Percentiles rank a stretch among this genome's conserved stretches.
phyloP scores from a whole-genome alignment of 2,797 vertebrate species.

The Betta splendens region DNA sequence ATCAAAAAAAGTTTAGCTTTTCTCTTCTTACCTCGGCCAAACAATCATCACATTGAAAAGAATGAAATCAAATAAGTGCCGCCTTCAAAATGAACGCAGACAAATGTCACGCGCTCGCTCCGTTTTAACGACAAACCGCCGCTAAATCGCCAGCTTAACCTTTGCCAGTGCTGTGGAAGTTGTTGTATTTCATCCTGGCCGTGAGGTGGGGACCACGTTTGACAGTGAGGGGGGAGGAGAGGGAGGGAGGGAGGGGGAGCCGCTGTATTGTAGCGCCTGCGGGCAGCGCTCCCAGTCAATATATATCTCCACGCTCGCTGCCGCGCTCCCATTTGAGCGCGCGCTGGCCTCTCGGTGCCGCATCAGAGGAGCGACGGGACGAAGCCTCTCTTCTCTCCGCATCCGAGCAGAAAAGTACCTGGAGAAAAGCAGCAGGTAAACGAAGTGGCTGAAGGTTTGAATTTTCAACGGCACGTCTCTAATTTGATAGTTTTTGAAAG shows the following conservation, averaged over 20 bases:
- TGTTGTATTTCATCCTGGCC: conserved; percentile 65
- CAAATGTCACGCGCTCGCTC: not conserved
- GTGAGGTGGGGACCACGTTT: conserved; percentile 72
- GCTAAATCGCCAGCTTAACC: conserved; percentile 46
- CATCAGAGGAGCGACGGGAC: conserved; percentile 63
- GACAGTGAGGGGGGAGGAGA: conserved; percentile 59
- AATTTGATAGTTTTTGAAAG: conserved; percentile 1
- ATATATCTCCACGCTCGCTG: conserved; percentile 85
- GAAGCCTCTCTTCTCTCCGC: conserved; percentile 19
- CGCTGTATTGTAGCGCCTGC: conserved; percentile 85
- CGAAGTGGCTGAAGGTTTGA: no score
- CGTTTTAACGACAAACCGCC: conserved; percentile 13
- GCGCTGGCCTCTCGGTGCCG: conserved; percentile 63
- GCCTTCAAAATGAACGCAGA: not conserved
- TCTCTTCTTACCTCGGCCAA: no score
- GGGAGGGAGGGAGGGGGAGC: conserved; percentile 54
- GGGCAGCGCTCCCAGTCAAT: conserved; percentile 92
- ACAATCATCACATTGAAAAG: not conserved
- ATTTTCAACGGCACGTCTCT: not conserved
- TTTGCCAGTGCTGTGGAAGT: conserved; percentile 60
- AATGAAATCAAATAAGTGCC: not conserved
- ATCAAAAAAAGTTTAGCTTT: no score
- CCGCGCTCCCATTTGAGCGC: conserved; percentile 76
- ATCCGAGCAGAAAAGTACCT: conserved; percentile 10
- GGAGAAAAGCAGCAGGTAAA: not conserved